phyloP scores from a whole-genome alignment of 2,797 vertebrate genomes.

The Paramormyrops hopkinsi region DNA sequence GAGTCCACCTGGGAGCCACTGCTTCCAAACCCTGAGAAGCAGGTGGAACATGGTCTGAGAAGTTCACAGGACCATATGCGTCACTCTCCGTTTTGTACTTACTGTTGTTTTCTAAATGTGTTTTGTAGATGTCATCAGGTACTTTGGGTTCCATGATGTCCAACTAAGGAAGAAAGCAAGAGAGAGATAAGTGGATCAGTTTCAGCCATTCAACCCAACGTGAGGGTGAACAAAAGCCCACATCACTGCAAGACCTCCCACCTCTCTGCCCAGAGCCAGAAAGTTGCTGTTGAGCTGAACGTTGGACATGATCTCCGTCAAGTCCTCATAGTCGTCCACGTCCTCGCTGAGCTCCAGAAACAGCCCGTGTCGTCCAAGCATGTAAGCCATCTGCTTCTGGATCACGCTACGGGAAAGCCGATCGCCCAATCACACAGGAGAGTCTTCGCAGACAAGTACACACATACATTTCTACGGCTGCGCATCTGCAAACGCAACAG shows the following conservation, averaged over 20 bases:
- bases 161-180: slow-evolving; percentile 59
- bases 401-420: slow-evolving; percentile 67
- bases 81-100: slow-evolving; percentile 46
- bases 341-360: slow-evolving; percentile 96
- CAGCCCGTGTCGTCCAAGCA: slow-evolving; percentile 95
- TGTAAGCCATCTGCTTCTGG: slow-evolving; percentile 98
- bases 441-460: background rate
- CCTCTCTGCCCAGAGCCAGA: slow-evolving; percentile 90
- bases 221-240: background rate
- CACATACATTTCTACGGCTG: background rate
- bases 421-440: background rate
- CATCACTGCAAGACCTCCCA: slow-evolving; percentile 39
- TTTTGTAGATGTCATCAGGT: slow-evolving; percentile 98
- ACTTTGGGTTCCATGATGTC: slow-evolving; percentile 99
- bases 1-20: slow-evolving; percentile 97
- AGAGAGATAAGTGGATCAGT: too few species aligned
- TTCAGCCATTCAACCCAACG: background rate
- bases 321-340: slow-evolving; percentile 91
- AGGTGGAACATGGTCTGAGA: background rate
- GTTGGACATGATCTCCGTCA: slow-evolving; percentile 98
- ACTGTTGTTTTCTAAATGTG: slow-evolving; percentile 97
- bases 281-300: slow-evolving; percentile 99
- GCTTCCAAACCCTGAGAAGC: slow-evolving; percentile 79
- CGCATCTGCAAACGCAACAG: background rate
- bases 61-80: background rate